phyloP scores from a whole-genome alignment of 2,888 invertebrate species.

The Dascillus cervinus region DNA sequence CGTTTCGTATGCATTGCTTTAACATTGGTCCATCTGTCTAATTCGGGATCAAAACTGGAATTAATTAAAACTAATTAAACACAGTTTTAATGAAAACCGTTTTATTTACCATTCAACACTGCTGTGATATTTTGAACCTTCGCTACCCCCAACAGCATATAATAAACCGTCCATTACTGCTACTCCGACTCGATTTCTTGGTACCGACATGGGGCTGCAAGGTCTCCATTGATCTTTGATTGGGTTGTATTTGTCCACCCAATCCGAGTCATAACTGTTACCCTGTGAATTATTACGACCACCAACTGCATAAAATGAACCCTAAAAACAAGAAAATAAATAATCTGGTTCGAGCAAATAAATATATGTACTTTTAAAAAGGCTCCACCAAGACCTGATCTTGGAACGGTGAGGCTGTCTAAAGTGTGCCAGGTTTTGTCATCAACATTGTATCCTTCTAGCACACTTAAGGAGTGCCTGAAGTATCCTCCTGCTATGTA shows the following conservation, averaged over 20 bases:
- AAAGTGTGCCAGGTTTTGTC: constrained; percentile 78
- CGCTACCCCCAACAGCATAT: constrained; percentile 89
- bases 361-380: constrained; percentile 57
- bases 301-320: constrained; percentile 86
- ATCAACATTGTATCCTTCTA: constrained; percentile 84
- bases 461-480: constrained; percentile 74
- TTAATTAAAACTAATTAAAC: background rate
- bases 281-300: constrained; percentile 88
- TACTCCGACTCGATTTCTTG: constrained; percentile 83
- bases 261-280: constrained; percentile 78
- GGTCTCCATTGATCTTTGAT: constrained; percentile 78
- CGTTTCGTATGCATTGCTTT: constrained; percentile 69
- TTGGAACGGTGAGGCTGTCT: constrained; percentile 75
- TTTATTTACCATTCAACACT: constrained; percentile 72
- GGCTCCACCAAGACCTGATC: constrained; percentile 81
- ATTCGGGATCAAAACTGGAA: constrained; percentile 75
- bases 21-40: constrained; percentile 71
- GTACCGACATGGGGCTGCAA: constrained; percentile 79
- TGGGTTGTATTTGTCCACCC: constrained; percentile 86
- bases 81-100: constrained; percentile 1
- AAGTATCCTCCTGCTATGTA: constrained; percentile 89
- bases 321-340: too few relatives aligned
- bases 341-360: constrained; percentile 3
- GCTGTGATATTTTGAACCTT: constrained; percentile 76
- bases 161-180: constrained; percentile 89